Evolutionary conservation across 1,140 invertebrate species (phyloP).

Genomic region (Procambarus clarkii): DNA sequence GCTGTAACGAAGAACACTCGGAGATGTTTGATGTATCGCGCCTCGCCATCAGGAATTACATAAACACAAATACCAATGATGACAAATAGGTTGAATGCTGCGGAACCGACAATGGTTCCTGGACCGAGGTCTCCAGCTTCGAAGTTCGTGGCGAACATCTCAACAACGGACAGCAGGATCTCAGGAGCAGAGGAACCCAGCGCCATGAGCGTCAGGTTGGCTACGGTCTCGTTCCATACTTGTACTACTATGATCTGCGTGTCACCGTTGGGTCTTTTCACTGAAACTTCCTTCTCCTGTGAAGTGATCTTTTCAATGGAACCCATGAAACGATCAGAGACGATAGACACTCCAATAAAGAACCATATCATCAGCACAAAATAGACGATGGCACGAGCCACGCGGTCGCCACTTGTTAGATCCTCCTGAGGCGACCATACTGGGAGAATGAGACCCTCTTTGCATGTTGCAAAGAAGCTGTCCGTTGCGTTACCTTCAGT

Average conservation of each 20-base stretch:
- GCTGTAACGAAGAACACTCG: conserved; percentile 98
- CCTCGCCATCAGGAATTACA: conserved; percentile 93
- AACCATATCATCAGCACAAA: conserved; percentile 92
- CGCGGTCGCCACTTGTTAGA: conserved; percentile 81
- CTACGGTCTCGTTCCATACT: conserved; percentile 97
- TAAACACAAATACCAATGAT: conserved; percentile 97
- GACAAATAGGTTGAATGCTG: conserved; percentile 98
- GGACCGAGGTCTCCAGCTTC: conserved; percentile 97
- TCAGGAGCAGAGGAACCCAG: conserved; percentile 95
- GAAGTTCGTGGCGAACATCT: conserved; percentile 94
- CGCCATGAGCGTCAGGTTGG: conserved; percentile 99
- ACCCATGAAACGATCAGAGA: conserved; percentile 99
- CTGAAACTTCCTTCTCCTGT: conserved; percentile 92
- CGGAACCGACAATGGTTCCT: conserved; percentile 97
- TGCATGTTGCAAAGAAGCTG: conserved; percentile 77
- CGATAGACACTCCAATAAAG: conserved; percentile 98
- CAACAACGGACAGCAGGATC: conserved; percentile 97
- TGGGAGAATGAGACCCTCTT: conserved; percentile 88
- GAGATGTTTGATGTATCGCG: conserved; percentile 95
- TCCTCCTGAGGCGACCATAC: conserved; percentile 87
- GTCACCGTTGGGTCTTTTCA: conserved; percentile 87
- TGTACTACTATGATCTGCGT: conserved; percentile 89
- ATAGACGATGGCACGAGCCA: conserved; percentile 92
- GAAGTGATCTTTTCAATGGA: conserved; percentile 99
- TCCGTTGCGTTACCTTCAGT: conserved; percentile 44